Conservation (phyloP, 1,140 invertebrate species). For the Schlechtendalia chinensis region DNA sequence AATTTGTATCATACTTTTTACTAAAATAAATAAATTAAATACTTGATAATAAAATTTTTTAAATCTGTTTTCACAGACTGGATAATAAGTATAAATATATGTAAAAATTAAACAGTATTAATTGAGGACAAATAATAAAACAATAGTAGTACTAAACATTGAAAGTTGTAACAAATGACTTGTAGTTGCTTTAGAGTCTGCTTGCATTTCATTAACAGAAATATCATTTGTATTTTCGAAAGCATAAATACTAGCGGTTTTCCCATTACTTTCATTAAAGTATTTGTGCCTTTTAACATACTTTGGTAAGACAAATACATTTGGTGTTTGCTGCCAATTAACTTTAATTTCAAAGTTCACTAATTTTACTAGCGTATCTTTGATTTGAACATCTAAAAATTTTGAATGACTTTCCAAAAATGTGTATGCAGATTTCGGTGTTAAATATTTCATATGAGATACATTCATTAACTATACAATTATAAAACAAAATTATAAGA, state of each 20-base stretch:
- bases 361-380: conserved; percentile 10
- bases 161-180: background rate
- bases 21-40: no score
- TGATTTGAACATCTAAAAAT: background rate
- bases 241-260: background rate
- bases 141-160: background rate
- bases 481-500: background rate
- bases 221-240: background rate
- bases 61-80: no score
- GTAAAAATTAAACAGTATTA: background rate
- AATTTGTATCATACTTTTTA: no score
- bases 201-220: conserved; percentile 11
- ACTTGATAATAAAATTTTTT: no score
- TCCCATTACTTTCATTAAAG: background rate
- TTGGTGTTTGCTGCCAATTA: background rate
- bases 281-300: background rate
- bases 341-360: conserved; percentile 26
- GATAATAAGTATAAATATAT: background rate
- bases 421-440: conserved; percentile 14
- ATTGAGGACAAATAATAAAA: conserved; percentile 2
- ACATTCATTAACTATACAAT: conserved; percentile 8
- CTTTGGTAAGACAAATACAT: background rate
- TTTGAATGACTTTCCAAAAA: conserved; percentile 24
- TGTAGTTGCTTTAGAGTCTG: conserved; percentile 2
- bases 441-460: conserved; percentile 23